Evolutionary conservation across 2,888 invertebrate species (phyloP).

Genomic region (Mystacides longicornis): DNA sequence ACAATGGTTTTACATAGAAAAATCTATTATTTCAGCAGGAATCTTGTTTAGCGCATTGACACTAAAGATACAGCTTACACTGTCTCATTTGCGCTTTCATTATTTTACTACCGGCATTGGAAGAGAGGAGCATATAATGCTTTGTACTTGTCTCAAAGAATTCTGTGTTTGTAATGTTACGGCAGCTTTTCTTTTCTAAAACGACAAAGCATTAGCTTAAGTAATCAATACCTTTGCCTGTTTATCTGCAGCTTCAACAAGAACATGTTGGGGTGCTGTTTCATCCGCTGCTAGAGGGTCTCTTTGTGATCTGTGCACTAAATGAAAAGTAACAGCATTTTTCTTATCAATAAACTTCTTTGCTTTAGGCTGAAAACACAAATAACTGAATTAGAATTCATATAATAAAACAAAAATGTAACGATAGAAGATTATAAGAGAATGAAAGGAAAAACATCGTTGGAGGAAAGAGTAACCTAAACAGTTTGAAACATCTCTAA

Average conservation of each 20-base stretch:
- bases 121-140: too few relatives aligned
- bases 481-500: too few relatives aligned
- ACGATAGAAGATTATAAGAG: not conserved
- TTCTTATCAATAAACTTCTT: conserved; percentile 89
- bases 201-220: too few relatives aligned
- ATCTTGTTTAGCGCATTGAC: too few relatives aligned
- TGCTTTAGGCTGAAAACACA: conserved; percentile 54
- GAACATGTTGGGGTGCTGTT: conserved; percentile 79
- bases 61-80: too few relatives aligned
- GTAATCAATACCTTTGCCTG: conserved; percentile 39
- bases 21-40: not conserved
- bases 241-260: conserved; percentile 51
- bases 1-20: not conserved
- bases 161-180: too few relatives aligned
- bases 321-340: conserved; percentile 81
- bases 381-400: not conserved
- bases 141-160: too few relatives aligned
- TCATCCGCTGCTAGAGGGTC: conserved; percentile 89
- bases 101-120: too few relatives aligned
- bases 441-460: too few relatives aligned
- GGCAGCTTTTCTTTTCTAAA: too few relatives aligned
- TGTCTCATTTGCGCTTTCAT: too few relatives aligned
- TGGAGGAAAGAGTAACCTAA: too few relatives aligned
- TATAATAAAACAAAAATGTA: not conserved
- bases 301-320: conserved; percentile 89